phyloP scores from a whole-genome alignment of 2,888 invertebrate genomes.

The Zygogramma bicolorata region DNA sequence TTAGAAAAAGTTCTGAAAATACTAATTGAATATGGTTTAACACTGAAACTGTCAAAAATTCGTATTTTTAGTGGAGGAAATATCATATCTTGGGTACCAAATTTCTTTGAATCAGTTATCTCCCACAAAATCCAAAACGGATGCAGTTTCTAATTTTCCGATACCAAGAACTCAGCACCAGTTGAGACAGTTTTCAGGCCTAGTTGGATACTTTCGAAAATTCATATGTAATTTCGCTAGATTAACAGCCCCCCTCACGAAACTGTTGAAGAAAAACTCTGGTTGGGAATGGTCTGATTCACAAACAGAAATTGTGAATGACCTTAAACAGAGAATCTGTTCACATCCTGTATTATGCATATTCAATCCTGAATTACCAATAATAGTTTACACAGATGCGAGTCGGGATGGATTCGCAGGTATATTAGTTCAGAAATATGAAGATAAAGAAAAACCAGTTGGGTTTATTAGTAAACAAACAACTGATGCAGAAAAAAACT shows the following conservation, averaged over 20 bases:
- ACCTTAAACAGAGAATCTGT: constrained; percentile 27
- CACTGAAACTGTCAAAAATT: neutral
- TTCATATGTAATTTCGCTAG: constrained; percentile 28
- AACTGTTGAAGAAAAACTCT: constrained; percentile 27
- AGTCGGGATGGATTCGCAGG: too few relatives aligned
- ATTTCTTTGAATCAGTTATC: constrained; percentile 14
- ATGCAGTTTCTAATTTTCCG: constrained; percentile 32
- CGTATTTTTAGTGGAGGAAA: constrained; percentile 1
- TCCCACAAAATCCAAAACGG: constrained; percentile 9
- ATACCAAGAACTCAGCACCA: constrained; percentile 26
- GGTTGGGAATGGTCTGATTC: too few relatives aligned
- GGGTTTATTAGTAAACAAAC: too few relatives aligned
- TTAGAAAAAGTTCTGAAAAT: constrained; percentile 18
- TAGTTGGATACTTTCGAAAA: constrained; percentile 34
- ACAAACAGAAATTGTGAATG: constrained; percentile 18
- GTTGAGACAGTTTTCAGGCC: constrained; percentile 31
- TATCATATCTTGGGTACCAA: constrained; percentile 11
- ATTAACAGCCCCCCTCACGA: constrained; percentile 14
- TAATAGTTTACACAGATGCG: too few relatives aligned
- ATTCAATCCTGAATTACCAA: too few relatives aligned
- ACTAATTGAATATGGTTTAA: neutral
- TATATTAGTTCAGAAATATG: too few relatives aligned
- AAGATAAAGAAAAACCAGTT: too few relatives aligned
- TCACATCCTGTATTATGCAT: constrained; percentile 33
- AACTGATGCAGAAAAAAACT: too few relatives aligned